phyloP scores from a whole-genome alignment of 2,113 vertebrate species.

The Cryptotis parvus region DNA sequence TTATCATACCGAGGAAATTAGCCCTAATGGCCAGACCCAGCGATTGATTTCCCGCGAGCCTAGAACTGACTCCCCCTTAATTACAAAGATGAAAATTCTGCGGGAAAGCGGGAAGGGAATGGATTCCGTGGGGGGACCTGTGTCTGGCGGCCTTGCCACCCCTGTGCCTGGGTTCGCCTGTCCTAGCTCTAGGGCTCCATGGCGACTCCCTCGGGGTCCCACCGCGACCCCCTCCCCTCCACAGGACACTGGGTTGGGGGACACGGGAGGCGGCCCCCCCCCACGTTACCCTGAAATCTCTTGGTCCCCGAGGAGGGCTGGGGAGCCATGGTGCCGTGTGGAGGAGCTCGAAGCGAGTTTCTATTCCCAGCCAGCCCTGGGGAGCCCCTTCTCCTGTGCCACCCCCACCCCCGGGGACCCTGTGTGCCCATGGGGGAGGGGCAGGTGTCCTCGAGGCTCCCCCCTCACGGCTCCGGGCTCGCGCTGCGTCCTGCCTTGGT shows the following conservation, averaged over 20 bases:
- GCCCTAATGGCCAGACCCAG: slow-evolving; percentile 77
- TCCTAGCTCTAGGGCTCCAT: no score
- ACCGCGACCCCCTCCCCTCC: neutral
- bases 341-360: slow-evolving; percentile 18
- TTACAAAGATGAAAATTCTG: slow-evolving; percentile 83
- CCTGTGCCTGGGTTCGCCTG: no score
- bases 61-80: slow-evolving; percentile 82
- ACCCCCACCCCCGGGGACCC: no score
- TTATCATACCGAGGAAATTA: slow-evolving; percentile 85
- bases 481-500: no score
- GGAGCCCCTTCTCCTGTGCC: slow-evolving; percentile 44
- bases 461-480: no score
- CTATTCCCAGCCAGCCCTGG: slow-evolving; percentile 69
- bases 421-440: neutral
- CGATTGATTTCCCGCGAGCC: slow-evolving; percentile 80
- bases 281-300: no score
- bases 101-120: slow-evolving; percentile 75
- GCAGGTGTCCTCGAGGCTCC: no score
- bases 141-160: no score
- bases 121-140: neutral
- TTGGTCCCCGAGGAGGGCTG: no score
- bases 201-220: neutral
- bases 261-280: no score
- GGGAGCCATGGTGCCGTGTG: neutral
- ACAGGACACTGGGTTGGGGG: rapidly evolving